Evolutionary conservation across 2,113 vertebrate species (phyloP).

Genomic region (Naja naja): DNA sequence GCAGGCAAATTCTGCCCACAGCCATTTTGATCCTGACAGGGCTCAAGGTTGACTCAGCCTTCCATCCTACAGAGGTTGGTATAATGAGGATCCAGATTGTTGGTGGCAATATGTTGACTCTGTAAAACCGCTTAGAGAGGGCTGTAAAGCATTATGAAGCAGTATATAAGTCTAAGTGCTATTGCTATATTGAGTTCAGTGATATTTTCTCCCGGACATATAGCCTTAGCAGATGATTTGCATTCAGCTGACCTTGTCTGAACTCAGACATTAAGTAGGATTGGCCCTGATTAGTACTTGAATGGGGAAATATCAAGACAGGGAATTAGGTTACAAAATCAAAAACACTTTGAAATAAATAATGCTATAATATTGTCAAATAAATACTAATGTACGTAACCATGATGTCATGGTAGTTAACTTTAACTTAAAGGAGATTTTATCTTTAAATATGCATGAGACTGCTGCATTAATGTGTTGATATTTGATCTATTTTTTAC

Average conservation of each 20-base stretch:
- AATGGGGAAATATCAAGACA: background rate
- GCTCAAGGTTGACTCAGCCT: too few relatives aligned
- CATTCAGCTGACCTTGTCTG: background rate
- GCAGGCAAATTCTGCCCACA: too few relatives aligned
- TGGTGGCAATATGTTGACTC: background rate
- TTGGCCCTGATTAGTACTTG: background rate
- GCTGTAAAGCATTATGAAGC: background rate
- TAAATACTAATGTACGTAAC: background rate
- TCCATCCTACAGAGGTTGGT: too few relatives aligned
- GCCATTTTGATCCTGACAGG: too few relatives aligned
- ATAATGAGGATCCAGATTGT: too few relatives aligned
- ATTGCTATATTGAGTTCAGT: background rate
- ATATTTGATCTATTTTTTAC: background rate
- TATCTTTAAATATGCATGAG: background rate
- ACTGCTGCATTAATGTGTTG: background rate
- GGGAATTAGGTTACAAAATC: background rate
- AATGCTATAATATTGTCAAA: background rate
- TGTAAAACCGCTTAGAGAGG: background rate
- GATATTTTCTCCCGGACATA: background rate
- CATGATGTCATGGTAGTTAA: background rate
- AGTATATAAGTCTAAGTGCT: background rate
- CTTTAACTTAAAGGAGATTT: background rate
- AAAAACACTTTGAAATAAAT: background rate
- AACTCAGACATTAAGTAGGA: background rate
- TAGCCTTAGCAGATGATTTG: background rate